A percentile compares a stretch with the other conserved stretches of the same genome.
These are phyloP conservation scores for Parus major DNA, from an alignment of 2,113 vertebrate species.

Conservation along the genomic window DNA sequence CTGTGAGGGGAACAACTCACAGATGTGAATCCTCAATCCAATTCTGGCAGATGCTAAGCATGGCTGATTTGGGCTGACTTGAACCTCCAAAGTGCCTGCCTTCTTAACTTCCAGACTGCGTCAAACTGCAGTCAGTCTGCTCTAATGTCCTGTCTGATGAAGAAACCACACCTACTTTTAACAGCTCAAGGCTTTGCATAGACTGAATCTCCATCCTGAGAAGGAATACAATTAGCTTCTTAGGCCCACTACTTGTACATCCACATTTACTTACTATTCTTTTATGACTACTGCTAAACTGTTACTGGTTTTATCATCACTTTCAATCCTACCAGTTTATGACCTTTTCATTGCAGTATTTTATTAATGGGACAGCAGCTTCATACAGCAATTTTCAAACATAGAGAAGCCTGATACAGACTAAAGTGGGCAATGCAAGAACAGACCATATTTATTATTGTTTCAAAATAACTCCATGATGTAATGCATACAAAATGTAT, in stretches of 20 bases:
- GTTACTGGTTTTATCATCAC: neutral
- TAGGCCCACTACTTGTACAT: neutral
- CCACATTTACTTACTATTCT: neutral
- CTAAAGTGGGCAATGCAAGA: neutral
- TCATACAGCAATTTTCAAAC: constrained; percentile 46
- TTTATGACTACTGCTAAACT: neutral
- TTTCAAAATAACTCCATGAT: constrained; percentile 7
- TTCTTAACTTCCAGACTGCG: neutral
- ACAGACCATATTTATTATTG: neutral
- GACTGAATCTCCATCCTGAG: neutral
- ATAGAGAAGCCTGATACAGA: constrained; percentile 8
- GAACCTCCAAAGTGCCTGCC: neutral
- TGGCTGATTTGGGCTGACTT: neutral
- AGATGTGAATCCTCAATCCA: neutral
- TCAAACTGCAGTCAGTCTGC: neutral
- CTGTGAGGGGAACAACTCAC: neutral
- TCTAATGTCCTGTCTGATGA: neutral
- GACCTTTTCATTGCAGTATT: constrained; percentile 33
- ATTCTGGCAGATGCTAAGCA: neutral
- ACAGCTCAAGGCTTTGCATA: neutral
- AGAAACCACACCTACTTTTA: neutral
- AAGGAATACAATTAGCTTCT: neutral
- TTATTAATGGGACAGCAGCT: constrained; percentile 13
- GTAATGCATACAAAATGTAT: constrained; percentile 10
- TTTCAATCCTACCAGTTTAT: constrained; percentile 47